phyloP scores from a whole-genome alignment of 2,888 invertebrate species.

The Aproaerema taeniolella region DNA sequence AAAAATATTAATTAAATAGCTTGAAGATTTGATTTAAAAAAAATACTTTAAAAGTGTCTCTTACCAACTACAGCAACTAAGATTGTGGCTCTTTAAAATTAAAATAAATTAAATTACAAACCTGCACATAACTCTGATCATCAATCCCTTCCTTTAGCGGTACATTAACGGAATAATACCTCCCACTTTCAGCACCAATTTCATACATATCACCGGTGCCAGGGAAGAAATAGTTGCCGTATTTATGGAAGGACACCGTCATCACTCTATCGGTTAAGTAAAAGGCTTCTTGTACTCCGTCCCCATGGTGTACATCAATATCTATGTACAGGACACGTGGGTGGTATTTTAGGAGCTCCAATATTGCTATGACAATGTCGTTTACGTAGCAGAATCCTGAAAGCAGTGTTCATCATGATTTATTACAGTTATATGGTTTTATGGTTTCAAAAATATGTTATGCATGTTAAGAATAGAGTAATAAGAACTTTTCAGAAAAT shows the following conservation, averaged over 20 bases:
- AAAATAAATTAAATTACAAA: too few species aligned
- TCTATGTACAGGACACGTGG: constrained; percentile 97
- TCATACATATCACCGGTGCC: constrained; percentile 99
- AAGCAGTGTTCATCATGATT: constrained; percentile 25
- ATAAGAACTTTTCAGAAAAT: too few species aligned
- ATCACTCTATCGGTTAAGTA: constrained; percentile 98
- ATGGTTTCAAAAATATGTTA: too few species aligned
- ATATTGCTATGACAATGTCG: constrained; percentile 97
- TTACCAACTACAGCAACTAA: too few species aligned
- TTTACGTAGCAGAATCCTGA: constrained; percentile 98
- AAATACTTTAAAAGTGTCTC: too few species aligned
- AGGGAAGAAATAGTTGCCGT: constrained; percentile 98
- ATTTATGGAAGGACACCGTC: constrained; percentile 99
- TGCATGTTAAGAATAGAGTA: too few species aligned
- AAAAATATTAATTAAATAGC: too few species aligned
- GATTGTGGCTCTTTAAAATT: too few species aligned
- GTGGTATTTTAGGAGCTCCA: constrained; percentile 96
- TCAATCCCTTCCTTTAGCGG: constrained; percentile 98
- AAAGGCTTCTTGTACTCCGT: constrained; percentile 98
- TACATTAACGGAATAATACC: constrained; percentile 98
- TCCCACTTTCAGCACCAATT: constrained; percentile 95
- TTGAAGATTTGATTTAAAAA: too few species aligned
- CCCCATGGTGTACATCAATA: constrained; percentile 98
- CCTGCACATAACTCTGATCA: constrained; percentile 93
- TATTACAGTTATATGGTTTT: too few species aligned